phyloP scores from a whole-genome alignment of 2,113 vertebrate species.

The Gila orcuttii region DNA sequence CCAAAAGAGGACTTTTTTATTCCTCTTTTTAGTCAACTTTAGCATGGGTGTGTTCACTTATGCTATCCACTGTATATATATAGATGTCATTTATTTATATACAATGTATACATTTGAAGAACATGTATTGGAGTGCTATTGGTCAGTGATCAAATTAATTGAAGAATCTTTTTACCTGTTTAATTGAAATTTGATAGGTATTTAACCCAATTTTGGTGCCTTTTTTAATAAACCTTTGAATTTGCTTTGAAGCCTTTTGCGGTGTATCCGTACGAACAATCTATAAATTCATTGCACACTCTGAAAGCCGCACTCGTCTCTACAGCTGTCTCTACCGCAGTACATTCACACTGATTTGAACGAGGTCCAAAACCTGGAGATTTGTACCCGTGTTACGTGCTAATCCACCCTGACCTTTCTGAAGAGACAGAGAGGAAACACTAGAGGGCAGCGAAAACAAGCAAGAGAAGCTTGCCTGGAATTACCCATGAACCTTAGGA shows the following conservation, averaged over 20 bases:
- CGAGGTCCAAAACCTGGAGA: slow-evolving; percentile 36
- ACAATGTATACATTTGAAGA: too few species aligned
- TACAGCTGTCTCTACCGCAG: slow-evolving; percentile 34
- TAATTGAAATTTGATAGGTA: neutral
- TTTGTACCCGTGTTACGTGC: slow-evolving; percentile 36
- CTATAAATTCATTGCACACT: slow-evolving; percentile 47
- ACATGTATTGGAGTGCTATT: neutral
- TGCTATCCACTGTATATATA: too few species aligned
- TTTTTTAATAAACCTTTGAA: slow-evolving; percentile 26
- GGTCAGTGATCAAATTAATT: neutral
- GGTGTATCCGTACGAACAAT: slow-evolving; percentile 10
- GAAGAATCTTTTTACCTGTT: neutral
- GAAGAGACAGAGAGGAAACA: neutral
- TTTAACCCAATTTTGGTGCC: neutral
- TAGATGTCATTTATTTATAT: too few species aligned
- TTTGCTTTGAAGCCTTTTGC: slow-evolving; percentile 21
- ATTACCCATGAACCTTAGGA: neutral
- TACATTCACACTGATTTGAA: slow-evolving; percentile 43
- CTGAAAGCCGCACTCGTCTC: neutral
- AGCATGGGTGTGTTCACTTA: too few species aligned
- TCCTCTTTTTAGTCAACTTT: too few species aligned
- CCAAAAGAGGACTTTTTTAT: too few species aligned
- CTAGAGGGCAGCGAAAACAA: neutral
- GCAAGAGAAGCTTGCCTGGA: neutral
- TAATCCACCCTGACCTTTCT: slow-evolving; percentile 47